Evolutionary conservation across 2,113 vertebrate genomes (phyloP).

Genomic region (Cromileptes altivelis): DNA sequence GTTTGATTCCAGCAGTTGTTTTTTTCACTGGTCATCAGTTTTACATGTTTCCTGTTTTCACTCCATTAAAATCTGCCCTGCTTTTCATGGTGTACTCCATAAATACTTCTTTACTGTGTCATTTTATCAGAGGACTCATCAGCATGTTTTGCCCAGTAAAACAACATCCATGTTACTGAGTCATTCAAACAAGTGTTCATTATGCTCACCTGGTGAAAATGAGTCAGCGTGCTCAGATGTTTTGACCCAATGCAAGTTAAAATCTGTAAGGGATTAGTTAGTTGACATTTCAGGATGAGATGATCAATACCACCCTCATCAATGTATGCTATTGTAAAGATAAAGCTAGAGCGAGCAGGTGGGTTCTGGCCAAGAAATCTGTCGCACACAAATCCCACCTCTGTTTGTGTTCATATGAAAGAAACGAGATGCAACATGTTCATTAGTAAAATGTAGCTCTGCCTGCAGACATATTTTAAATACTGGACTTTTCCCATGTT

Average conservation of each 20-base stretch:
- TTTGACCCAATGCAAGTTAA: not conserved
- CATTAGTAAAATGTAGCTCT: no score
- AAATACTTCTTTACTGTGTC: conserved; percentile 19
- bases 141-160: not conserved
- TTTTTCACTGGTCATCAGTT: conserved; percentile 39
- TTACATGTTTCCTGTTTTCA: conserved; percentile 21
- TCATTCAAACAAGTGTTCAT: not conserved
- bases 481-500: no score
- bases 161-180: not conserved
- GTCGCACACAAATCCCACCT: no score
- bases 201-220: not conserved
- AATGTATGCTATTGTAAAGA: not conserved
- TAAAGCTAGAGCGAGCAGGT: no score
- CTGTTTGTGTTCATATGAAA: no score
- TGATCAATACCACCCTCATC: not conserved
- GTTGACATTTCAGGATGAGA: not conserved
- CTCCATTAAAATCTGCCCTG: conserved; percentile 7
- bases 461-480: no score
- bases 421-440: no score
- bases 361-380: not conserved
- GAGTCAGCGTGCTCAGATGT: not conserved
- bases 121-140: not conserved
- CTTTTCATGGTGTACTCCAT: not conserved
- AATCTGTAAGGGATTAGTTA: not conserved
- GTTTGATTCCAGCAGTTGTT: not conserved